Evolutionary conservation across 1,140 invertebrate genomes (phyloP).

Genomic region (Drosophila bifasciata): DNA sequence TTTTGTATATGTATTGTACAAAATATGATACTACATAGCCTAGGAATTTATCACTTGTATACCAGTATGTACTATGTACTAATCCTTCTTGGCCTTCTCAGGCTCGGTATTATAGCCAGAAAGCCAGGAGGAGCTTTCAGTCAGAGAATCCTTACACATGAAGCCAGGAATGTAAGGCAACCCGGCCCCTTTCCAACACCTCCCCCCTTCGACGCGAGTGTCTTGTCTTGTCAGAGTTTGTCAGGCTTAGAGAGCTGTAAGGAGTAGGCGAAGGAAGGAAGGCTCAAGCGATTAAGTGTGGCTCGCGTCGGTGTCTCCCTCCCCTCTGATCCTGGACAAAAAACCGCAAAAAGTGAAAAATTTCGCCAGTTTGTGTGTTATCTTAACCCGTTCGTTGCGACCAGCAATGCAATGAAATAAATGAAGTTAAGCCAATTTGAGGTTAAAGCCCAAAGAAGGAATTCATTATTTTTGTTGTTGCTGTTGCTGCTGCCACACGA

Average conservation of each 20-base stretch:
- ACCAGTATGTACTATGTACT: too few species aligned
- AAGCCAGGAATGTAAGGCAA: slow-evolving; percentile 23
- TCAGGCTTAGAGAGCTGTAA: slow-evolving; percentile 36
- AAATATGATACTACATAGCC: too few species aligned
- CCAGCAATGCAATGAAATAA: slow-evolving; percentile 66
- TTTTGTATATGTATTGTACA: too few species aligned
- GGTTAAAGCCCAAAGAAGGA: slow-evolving; percentile 75
- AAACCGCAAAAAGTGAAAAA: slow-evolving; percentile 52
- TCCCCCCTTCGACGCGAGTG: slow-evolving; percentile 6
- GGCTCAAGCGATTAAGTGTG: slow-evolving; percentile 36
- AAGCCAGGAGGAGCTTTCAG: neutral
- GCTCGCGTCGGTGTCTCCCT: slow-evolving; percentile 25
- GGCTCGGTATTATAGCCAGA: slow-evolving; percentile 16
- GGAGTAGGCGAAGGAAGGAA: slow-evolving; percentile 4
- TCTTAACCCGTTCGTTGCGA: slow-evolving; percentile 41
- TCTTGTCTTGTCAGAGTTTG: slow-evolving; percentile 33
- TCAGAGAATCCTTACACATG: slow-evolving; percentile 39
- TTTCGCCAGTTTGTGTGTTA: slow-evolving; percentile 39
- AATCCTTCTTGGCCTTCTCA: too few species aligned
- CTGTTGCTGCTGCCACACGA: slow-evolving; percentile 34
- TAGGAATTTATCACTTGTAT: too few species aligned
- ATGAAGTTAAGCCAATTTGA: slow-evolving; percentile 81
- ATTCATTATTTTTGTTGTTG: slow-evolving; percentile 65
- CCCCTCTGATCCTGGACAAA: slow-evolving; percentile 1
- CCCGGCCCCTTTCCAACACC: neutral